A percentile compares a stretch with the other conserved stretches of the same genome.
Conservation (phyloP, 1,140 invertebrate genomes). For the Belonocnema kinseyi region DNA sequence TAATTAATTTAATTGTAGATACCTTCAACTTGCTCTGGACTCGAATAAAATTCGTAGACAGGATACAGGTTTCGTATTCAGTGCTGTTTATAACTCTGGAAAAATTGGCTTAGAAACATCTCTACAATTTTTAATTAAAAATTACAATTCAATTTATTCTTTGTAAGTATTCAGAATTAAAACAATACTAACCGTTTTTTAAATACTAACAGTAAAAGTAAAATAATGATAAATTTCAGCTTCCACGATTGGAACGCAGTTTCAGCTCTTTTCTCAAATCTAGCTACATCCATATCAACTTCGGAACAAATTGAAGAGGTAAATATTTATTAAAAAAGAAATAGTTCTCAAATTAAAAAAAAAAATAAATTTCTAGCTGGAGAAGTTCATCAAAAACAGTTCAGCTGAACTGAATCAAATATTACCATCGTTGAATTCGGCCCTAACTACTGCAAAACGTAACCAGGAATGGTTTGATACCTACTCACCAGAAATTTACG, state of each 20-base stretch:
- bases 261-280: neutral
- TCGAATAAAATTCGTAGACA: constrained; percentile 1
- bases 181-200: neutral
- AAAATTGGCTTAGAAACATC: neutral
- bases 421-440: too few species aligned
- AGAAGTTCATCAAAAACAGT: too few species aligned
- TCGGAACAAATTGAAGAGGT: neutral
- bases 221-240: neutral
- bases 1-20: neutral
- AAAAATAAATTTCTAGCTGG: too few species aligned
- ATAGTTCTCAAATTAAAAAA: too few species aligned
- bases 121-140: neutral
- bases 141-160: neutral
- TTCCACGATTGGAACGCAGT: neutral
- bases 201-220: too few species aligned
- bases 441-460: too few species aligned
- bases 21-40: neutral
- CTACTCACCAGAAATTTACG: too few species aligned
- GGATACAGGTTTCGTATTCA: neutral
- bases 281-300: neutral
- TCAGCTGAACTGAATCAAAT: too few species aligned
- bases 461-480: too few species aligned
- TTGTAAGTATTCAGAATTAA: neutral
- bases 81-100: neutral
- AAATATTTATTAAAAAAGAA: neutral